These are phyloP conservation scores for Percopsis omiscomaycus DNA, from an alignment of 2,797 vertebrate species.

Conservation along the genomic window DNA sequence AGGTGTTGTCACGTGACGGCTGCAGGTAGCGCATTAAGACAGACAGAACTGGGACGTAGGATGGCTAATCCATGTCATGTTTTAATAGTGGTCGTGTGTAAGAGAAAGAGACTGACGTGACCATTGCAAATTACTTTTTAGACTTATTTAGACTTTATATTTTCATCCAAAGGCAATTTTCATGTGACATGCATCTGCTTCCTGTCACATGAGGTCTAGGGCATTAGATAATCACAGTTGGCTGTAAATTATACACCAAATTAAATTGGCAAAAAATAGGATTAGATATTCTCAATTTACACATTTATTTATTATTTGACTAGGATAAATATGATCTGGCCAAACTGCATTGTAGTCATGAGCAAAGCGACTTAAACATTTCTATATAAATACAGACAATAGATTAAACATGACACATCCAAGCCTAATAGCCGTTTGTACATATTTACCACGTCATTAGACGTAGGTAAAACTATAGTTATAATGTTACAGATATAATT, in stretches of 20 bases:
- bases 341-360: neutral
- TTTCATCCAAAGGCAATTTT: neutral
- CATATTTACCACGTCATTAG: constrained; percentile 36
- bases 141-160: neutral
- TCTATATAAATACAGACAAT: neutral
- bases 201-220: neutral
- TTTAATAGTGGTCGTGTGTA: neutral
- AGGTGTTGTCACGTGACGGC: constrained; percentile 33
- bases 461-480: constrained; percentile 25
- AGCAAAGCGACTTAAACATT: neutral
- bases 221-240: neutral
- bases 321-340: neutral
- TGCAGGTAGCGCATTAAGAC: constrained; percentile 21
- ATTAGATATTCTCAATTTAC: neutral
- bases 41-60: neutral
- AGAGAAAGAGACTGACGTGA: neutral
- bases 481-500: constrained; percentile 37
- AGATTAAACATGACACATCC: constrained; percentile 38
- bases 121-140: neutral
- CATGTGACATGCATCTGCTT: neutral
- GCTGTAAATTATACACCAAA: neutral
- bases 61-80: neutral
- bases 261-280: neutral
- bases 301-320: neutral
- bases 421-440: constrained; percentile 18